A percentile compares a stretch with the other conserved stretches of the same genome.
These are phyloP conservation scores for Amphipyra tragopoginis DNA, from an alignment of 2,888 invertebrate genomes.

Conservation along the genomic window DNA sequence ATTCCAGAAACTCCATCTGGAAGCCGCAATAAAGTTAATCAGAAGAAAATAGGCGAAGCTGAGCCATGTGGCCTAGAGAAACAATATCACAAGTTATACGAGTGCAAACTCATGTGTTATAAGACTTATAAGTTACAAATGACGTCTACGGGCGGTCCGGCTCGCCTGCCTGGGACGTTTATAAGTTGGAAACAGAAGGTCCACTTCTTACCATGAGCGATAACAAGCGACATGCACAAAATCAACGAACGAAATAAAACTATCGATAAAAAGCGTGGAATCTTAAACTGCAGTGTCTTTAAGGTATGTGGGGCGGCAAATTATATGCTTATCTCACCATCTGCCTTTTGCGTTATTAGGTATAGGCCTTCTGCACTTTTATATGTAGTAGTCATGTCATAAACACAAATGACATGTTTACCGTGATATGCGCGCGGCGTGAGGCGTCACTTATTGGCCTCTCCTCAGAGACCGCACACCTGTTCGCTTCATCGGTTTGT, in stretches of 20 bases:
- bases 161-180: too few species aligned
- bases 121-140: constrained; percentile 11
- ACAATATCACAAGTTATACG: constrained; percentile 42
- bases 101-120: constrained; percentile 22
- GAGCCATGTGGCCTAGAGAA: constrained; percentile 15
- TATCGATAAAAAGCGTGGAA: neutral
- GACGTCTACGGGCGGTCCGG: neutral
- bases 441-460: neutral
- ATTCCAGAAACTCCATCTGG: constrained; percentile 25
- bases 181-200: neutral
- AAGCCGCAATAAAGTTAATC: constrained; percentile 39
- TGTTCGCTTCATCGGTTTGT: neutral
- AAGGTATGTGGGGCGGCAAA: too few species aligned
- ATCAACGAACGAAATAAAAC: neutral
- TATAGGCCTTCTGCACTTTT: neutral
- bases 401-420: neutral
- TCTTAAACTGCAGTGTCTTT: too few species aligned
- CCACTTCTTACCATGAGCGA: neutral
- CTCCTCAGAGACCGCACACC: neutral
- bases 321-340: too few species aligned
- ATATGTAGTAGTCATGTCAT: neutral
- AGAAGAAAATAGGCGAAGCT: constrained; percentile 19
- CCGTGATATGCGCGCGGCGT: neutral
- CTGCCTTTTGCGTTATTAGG: too few species aligned
- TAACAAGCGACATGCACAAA: neutral